phyloP scores from a whole-genome alignment of 2,888 invertebrate genomes.

The Odontocolon sp. region DNA sequence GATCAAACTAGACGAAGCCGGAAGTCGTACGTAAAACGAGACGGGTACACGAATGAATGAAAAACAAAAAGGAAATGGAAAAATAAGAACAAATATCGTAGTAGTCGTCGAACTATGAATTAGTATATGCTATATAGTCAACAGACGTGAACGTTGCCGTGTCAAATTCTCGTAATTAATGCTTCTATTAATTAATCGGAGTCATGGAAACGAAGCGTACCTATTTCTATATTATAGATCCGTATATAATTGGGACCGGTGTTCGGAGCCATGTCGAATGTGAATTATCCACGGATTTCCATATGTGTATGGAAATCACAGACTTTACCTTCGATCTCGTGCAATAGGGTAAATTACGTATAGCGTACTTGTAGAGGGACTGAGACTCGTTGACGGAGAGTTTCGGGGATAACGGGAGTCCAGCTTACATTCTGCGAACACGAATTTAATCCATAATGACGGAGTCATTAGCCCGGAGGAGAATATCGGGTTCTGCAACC shows the following conservation, averaged over 20 bases:
- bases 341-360: not conserved
- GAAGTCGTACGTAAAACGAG: conserved; percentile 27
- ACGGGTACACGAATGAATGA: not conserved
- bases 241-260: no score
- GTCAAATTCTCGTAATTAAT: conserved; percentile 42
- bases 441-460: conserved; percentile 46
- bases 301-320: conserved; percentile 42
- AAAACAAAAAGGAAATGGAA: not conserved
- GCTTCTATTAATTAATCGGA: conserved; percentile 38
- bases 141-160: not conserved
- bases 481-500: conserved; percentile 43
- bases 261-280: conserved; percentile 1
- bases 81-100: not conserved
- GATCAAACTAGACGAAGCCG: conserved; percentile 14
- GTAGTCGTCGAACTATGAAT: not conserved
- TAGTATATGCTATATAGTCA: not conserved
- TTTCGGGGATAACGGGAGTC: conserved; percentile 4
- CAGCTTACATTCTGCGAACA: no score
- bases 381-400: conserved; percentile 16
- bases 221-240: no score
- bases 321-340: conserved; percentile 35
- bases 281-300: conserved; percentile 21
- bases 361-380: conserved; percentile 13
- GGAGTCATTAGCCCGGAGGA: conserved; percentile 46
- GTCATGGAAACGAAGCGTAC: not conserved